Percentiles rank a stretch among this genome's conserved stretches.
These are phyloP conservation scores for Pegea sp. DNA, from an alignment of 23 tunicate species.

Conservation along the genomic window DNA sequence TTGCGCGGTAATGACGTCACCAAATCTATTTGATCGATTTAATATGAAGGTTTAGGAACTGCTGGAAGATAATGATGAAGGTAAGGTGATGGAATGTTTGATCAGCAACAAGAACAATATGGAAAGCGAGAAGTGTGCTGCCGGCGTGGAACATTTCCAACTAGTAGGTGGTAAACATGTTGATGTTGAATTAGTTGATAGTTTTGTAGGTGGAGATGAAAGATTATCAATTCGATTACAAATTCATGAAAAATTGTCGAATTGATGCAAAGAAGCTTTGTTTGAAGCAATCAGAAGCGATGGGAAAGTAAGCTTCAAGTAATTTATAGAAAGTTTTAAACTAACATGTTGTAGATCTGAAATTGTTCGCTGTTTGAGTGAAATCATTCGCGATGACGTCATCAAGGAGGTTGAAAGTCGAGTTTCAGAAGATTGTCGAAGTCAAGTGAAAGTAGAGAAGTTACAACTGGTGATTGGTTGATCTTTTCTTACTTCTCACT, in stretches of 20 bases:
- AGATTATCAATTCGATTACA: conserved; percentile 43
- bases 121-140: conserved; percentile 35
- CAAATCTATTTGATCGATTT: too few species aligned
- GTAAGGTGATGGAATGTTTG: conserved; percentile 65
- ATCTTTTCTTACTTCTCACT: background rate
- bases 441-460: conserved; percentile 48
- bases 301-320: too few species aligned
- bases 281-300: background rate
- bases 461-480: conserved; percentile 14
- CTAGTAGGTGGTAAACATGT: conserved; percentile 10
- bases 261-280: conserved; percentile 21
- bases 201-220: conserved; percentile 51
- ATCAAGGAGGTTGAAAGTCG: background rate
- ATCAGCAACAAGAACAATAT: conserved; percentile 31
- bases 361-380: conserved; percentile 50
- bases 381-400: conserved; percentile 6
- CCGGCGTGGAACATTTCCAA: conserved; percentile 72
- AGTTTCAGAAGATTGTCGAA: conserved; percentile 26
- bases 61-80: conserved; percentile 27
- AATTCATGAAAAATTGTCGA: conserved; percentile 46
- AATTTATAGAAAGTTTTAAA: too few species aligned
- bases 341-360: conserved; percentile 35
- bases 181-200: background rate
- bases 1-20: conserved; percentile 50
- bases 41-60: conserved; percentile 30